Conservation (phyloP, 2,888 invertebrate genomes). For the Maniola hyperantus region DNA sequence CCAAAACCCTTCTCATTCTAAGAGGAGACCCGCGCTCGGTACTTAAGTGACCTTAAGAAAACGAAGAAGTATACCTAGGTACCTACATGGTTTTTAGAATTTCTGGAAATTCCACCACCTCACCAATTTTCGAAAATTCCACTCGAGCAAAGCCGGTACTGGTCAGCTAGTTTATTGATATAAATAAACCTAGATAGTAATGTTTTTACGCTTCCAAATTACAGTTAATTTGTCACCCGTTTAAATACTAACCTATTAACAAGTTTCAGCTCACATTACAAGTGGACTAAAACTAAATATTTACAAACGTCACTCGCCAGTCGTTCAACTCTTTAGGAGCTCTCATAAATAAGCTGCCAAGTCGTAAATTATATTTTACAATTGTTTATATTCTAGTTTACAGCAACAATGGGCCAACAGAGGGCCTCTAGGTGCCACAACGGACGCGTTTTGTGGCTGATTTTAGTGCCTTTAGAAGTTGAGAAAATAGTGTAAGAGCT, state of each 20-base stretch:
- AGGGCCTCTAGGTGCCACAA: conserved; percentile 40
- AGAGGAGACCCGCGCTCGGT: too few species aligned
- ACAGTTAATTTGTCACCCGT: too few species aligned
- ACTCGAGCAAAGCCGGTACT: too few species aligned
- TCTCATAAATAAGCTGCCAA: conserved; percentile 43
- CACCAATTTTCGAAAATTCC: too few species aligned
- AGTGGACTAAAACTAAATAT: conserved; percentile 19
- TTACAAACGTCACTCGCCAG: conserved; percentile 16
- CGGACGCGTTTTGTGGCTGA: conserved; percentile 35
- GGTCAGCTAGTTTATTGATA: too few species aligned
- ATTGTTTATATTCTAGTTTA: conserved; percentile 65
- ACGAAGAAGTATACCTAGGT: too few species aligned
- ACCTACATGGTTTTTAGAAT: too few species aligned
- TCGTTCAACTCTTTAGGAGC: conserved; percentile 54
- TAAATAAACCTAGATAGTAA: too few species aligned
- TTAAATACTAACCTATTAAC: neutral
- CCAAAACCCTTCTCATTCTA: too few species aligned
- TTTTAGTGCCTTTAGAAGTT: conserved; percentile 21
- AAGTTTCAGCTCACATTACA: neutral
- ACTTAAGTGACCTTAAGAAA: too few species aligned
- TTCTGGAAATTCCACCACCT: too few species aligned
- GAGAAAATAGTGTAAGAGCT: conserved; percentile 23
- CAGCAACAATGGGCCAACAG: conserved; percentile 49
- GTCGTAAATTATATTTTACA: conserved; percentile 67
- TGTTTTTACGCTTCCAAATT: too few species aligned